Evolutionary conservation across 2,797 vertebrate species (phyloP).

Genomic region (Saxicola maurus): DNA sequence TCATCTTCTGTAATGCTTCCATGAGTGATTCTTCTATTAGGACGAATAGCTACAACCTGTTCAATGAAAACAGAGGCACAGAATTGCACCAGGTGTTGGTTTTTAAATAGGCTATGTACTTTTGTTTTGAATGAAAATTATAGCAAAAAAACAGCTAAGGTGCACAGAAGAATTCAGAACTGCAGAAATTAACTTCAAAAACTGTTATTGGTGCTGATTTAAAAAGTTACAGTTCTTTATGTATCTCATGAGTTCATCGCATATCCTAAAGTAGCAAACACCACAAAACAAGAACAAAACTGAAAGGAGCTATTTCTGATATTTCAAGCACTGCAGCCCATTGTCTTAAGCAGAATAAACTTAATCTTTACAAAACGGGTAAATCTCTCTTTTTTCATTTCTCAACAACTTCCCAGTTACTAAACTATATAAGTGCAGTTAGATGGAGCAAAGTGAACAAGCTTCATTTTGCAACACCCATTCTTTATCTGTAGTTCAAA

Average conservation of each 20-base stretch:
- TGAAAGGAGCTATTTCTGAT: neutral
- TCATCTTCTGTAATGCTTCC: slow-evolving; percentile 82
- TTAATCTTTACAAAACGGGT: neutral
- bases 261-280: neutral
- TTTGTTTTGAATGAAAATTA: neutral
- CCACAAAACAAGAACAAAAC: neutral
- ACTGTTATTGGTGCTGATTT: accelerated
- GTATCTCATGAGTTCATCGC: neutral
- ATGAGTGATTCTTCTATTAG: slow-evolving; percentile 71
- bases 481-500: neutral
- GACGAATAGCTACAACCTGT: slow-evolving; percentile 82
- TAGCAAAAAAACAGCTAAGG: neutral
- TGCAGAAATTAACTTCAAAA: neutral
- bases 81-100: neutral
- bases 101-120: neutral
- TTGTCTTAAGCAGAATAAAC: neutral
- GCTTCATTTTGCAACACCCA: neutral
- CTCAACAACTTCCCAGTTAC: neutral
- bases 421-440: neutral
- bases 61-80: neutral
- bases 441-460: neutral
- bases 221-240: neutral
- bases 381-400: neutral
- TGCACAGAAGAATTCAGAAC: neutral
- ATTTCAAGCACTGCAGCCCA: neutral